A percentile compares a stretch with the other conserved stretches of the same genome.
Evolutionary conservation across 92 coral and sea anemone genomes (phyloP).

Genomic region (Actinostola sp.): DNA sequence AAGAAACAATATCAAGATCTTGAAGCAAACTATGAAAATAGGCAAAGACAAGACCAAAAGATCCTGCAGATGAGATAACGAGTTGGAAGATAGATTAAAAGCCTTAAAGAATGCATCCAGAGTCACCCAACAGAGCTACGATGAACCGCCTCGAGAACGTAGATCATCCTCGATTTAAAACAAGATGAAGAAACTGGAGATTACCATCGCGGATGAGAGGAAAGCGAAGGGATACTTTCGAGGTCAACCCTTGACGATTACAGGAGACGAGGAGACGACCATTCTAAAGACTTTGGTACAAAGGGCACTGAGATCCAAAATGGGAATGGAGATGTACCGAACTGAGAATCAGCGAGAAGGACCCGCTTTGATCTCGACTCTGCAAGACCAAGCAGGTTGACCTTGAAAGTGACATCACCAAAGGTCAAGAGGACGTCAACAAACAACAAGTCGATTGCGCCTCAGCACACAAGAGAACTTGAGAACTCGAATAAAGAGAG

Average conservation of each 20-base stretch:
- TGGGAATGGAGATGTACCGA: constrained; percentile 71
- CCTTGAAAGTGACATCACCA: constrained; percentile 67
- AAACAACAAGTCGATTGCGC: constrained; percentile 63
- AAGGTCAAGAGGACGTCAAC: constrained; percentile 58
- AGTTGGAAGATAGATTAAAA: constrained; percentile 58
- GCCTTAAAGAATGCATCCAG: constrained; percentile 58
- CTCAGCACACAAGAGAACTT: constrained; percentile 57
- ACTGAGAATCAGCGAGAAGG: constrained; percentile 71
- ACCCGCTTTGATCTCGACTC: constrained; percentile 67
- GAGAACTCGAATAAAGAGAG: constrained; percentile 66
- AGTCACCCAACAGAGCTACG: constrained; percentile 56
- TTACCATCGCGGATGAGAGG: constrained; percentile 69
- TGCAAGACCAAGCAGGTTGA: constrained; percentile 57
- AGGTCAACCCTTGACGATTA: constrained; percentile 71
- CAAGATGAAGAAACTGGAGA: constrained; percentile 74
- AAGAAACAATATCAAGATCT: constrained; percentile 73
- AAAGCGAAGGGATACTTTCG: constrained; percentile 62
- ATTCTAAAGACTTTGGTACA: constrained; percentile 74
- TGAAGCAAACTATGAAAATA: constrained; percentile 63
- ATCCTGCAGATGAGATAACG: constrained; percentile 57
- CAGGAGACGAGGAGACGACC: constrained; percentile 78
- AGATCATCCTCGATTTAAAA: constrained; percentile 70
- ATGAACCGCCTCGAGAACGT: constrained; percentile 82
- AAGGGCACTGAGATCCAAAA: constrained; percentile 67
- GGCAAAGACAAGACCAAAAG: constrained; percentile 59